A percentile compares a stretch with the other conserved stretches of the same genome.
Evolutionary conservation across 2,888 invertebrate genomes (phyloP).

Genomic region (Hipparchia semele): DNA sequence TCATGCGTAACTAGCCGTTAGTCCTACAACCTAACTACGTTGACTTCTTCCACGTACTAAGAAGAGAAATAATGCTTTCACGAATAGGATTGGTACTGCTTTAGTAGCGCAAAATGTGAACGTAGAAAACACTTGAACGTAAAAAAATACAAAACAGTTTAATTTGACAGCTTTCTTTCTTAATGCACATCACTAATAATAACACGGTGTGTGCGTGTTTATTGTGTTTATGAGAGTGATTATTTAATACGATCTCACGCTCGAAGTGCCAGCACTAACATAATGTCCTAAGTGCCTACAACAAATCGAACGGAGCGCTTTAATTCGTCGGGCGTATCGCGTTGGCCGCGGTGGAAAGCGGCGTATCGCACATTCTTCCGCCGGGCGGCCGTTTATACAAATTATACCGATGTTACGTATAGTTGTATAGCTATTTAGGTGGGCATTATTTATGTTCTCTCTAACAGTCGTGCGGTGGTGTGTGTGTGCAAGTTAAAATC

Average conservation of each 20-base stretch:
- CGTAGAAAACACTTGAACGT: neutral
- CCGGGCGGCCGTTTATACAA: slow-evolving; percentile 74
- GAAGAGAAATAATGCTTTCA: too few species aligned
- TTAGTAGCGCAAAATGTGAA: neutral
- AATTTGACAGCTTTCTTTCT: slow-evolving; percentile 38
- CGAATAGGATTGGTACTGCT: too few species aligned
- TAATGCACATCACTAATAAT: slow-evolving; percentile 51
- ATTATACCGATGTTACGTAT: slow-evolving; percentile 81
- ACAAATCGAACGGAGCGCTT: slow-evolving; percentile 58
- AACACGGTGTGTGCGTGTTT: slow-evolving; percentile 56
- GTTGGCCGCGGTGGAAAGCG: slow-evolving; percentile 67
- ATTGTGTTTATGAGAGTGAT: slow-evolving; percentile 67
- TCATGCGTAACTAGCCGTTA: too few species aligned
- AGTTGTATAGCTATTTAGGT: slow-evolving; percentile 81
- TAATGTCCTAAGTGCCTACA: slow-evolving; percentile 65
- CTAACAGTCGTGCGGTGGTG: slow-evolving; percentile 77
- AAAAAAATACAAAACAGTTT: neutral
- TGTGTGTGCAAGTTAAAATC: slow-evolving; percentile 68
- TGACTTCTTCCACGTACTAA: too few species aligned
- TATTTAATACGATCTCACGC: slow-evolving; percentile 77
- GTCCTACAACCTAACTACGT: too few species aligned
- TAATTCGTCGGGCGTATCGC: slow-evolving; percentile 69
- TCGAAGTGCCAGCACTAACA: slow-evolving; percentile 45
- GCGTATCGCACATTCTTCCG: slow-evolving; percentile 74
- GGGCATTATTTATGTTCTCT: slow-evolving; percentile 84